phyloP scores from a whole-genome alignment of 2,113 vertebrate genomes.

The Ammodytes dubius region DNA sequence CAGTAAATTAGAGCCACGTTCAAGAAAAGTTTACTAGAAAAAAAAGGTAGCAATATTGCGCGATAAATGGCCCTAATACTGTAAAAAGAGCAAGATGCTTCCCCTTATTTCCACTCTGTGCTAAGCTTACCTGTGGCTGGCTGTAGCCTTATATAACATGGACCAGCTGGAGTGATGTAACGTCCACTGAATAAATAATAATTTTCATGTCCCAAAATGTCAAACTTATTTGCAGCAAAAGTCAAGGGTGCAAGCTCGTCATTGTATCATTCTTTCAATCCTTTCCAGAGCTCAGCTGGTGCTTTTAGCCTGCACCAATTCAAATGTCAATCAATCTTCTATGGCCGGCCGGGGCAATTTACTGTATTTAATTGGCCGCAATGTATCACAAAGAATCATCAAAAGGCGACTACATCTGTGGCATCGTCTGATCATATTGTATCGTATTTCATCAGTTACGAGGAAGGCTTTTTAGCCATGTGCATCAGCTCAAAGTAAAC shows the following conservation, averaged over 20 bases:
- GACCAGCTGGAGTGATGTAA: neutral
- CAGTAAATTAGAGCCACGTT: no score
- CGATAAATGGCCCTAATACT: neutral
- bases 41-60: no score
- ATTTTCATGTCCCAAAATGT: neutral
- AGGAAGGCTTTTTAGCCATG: slow-evolving; percentile 2
- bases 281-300: slow-evolving; percentile 54
- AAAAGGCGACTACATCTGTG: slow-evolving; percentile 37
- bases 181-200: neutral
- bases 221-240: neutral
- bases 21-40: no score
- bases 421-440: slow-evolving; percentile 7
- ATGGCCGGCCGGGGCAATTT: neutral
- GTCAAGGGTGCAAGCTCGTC: slow-evolving; percentile 5
- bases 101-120: neutral
- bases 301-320: slow-evolving; percentile 3
- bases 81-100: neutral
- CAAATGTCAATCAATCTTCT: slow-evolving; percentile 34
- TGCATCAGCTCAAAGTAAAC: slow-evolving; percentile 32
- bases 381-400: slow-evolving; percentile 32
- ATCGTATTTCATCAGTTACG: slow-evolving; percentile 7
- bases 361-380: slow-evolving; percentile 50
- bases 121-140: neutral
- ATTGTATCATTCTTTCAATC: slow-evolving; percentile 13
- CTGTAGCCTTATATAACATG: neutral